A percentile compares a stretch with the other conserved stretches of the same genome.
These are phyloP conservation scores for Habroteleia sp. DNA, from an alignment of 2,888 invertebrate genomes.

Conservation along the genomic window DNA sequence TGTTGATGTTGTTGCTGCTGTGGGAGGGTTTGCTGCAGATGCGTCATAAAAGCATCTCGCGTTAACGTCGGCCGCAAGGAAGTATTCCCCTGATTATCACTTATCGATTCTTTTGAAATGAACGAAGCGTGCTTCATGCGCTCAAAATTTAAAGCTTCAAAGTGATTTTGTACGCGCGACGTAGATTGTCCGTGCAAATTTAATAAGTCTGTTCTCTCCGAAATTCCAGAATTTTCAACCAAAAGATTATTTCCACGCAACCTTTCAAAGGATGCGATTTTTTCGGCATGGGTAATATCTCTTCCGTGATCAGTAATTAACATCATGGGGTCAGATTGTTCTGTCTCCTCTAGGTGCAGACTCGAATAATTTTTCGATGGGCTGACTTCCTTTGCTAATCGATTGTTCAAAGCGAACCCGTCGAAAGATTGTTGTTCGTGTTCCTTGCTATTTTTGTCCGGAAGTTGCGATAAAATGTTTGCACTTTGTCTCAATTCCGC, in stretches of 20 bases:
- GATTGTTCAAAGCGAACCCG: constrained; percentile 68
- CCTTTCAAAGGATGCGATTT: constrained; percentile 70
- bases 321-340: constrained; percentile 14
- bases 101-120: constrained; percentile 52
- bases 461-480: constrained; percentile 53
- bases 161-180: constrained; percentile 67
- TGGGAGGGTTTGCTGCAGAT: constrained; percentile 70
- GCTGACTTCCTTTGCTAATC: constrained; percentile 72
- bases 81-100: constrained; percentile 38
- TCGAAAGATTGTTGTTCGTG: constrained; percentile 47
- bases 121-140: constrained; percentile 73
- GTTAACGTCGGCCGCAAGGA: constrained; percentile 58
- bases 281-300: constrained; percentile 67
- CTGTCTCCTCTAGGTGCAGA: constrained; percentile 67
- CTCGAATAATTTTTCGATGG: constrained; percentile 73
- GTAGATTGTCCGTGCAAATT: constrained; percentile 72
- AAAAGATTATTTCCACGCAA: constrained; percentile 68
- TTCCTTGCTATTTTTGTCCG: constrained; percentile 70
- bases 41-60: constrained; percentile 68
- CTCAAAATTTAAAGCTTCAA: constrained; percentile 74
- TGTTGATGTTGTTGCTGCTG: constrained; percentile 74
- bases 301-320: constrained; percentile 55
- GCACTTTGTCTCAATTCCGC: constrained; percentile 66
- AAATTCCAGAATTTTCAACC: constrained; percentile 67
- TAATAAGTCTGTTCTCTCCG: constrained; percentile 70